phyloP scores from a whole-genome alignment of 1,140 invertebrate species.

The Drosophila kikkawai region DNA sequence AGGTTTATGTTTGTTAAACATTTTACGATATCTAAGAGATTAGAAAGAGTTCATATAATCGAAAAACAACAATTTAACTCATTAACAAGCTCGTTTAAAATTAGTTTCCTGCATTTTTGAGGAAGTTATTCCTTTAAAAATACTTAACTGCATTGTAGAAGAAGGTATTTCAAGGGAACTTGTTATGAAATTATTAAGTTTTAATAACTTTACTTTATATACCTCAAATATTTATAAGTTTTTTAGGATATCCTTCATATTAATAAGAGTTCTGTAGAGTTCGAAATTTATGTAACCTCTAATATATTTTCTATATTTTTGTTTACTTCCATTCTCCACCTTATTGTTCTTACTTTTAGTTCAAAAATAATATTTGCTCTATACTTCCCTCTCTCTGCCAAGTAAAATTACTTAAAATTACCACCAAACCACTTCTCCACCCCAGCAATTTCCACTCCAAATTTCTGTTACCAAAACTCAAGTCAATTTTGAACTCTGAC shows the following conservation, averaged over 20 bases:
- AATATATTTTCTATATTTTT: background rate
- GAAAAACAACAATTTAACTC: background rate
- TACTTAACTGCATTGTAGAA: background rate
- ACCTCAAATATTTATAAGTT: too few relatives aligned
- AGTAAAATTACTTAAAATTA: conserved; percentile 15
- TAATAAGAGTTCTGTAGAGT: background rate
- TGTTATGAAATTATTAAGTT: background rate
- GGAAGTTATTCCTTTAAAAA: background rate
- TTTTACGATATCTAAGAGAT: background rate
- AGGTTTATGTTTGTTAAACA: conserved; percentile 2
- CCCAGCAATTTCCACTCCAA: background rate
- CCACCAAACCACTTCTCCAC: background rate
- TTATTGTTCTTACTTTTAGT: background rate
- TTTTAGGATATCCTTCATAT: too few relatives aligned
- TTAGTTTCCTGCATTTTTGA: background rate
- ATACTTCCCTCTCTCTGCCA: too few relatives aligned
- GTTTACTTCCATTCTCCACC: background rate
- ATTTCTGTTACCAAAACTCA: conserved; percentile 9
- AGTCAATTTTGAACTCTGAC: conserved; percentile 7
- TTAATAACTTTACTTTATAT: background rate
- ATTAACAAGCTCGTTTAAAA: too few relatives aligned
- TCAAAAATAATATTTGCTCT: background rate
- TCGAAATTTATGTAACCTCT: background rate
- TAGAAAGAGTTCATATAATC: background rate
- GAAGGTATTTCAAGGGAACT: background rate